Base-by-base conservation (phyloP, 2,797 vertebrate species). In the Kryptolebias ocellatus region DNA sequence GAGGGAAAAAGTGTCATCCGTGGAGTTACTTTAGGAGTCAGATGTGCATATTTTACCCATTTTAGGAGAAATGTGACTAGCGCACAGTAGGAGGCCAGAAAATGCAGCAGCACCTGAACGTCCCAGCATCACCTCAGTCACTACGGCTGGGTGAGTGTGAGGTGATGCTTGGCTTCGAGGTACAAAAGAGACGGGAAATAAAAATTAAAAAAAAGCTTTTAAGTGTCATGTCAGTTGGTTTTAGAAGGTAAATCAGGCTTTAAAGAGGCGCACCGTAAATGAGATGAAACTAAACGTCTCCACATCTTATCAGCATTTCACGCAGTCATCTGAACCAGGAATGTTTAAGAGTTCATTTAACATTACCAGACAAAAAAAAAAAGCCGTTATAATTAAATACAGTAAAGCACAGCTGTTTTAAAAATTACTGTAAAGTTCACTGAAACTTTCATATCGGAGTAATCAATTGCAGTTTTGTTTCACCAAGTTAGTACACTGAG, bases 341-440 rank as follows among this genome's bases (percentile, higher is more conserved):
- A 92, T 90, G 90, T 89, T 80, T 66, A 78, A 69, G 67, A 74
- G 71, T 81, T 84, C 4, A 39, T 67, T 79, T 58, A 76, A 70
- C 47, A 76, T 46, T 24, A 75, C 53, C 5, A 74, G 60, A 83
- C 18, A 67, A 53, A 18, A 11, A 67, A 76, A 57, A 4, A 61
- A 64, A 60, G 58, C 58, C 3, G 49, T 44, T 10, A 17, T 52
- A 74, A 76, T 66, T 37, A 45, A 60, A 78, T 76, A 58, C 24
- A 66, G 52, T 28, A 62, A 12, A 59, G 11, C 4, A 56, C 56
- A 74, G 1, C 46, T 28, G 17, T 67, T 78, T 65, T 9, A 27
- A 63, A 34, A 72, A 63, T 59, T 24, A 42, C 5, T 7, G 17
- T 58, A 70, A 62, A 70, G 67, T 42, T 54, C 29, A 4, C 14